Evolutionary conservation across 2,113 vertebrate species (phyloP), one percentile per base, ranked within the genome.

Genomic region (Daubentonia madagascariensis): DNA sequence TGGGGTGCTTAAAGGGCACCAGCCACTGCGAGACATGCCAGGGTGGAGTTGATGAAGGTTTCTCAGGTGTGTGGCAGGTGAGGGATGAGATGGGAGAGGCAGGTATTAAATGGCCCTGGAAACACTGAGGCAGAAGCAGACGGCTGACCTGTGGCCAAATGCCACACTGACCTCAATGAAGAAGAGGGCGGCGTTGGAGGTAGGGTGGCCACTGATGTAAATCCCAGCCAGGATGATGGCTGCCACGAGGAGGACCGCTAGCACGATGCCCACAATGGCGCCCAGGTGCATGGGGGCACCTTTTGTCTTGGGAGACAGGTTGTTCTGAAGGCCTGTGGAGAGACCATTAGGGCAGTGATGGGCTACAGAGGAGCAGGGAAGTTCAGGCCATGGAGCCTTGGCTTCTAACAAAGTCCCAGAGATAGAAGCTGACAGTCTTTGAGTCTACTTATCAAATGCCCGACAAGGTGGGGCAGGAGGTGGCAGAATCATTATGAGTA

Each of bases 161-260:
- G 32, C 40, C 10, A 0, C 23, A 52, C 99, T 98, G 91, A 99
- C 99, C 99, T 99, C 99, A 23, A 99, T 99, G 99, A 99, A 99
- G 99, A 99, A 99, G 90, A 99, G 99, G 0, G 99, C 99, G 0
- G 99, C 99, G 0, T 97, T 98, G 48, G 99, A 99, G 4, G 99
- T 99, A 76, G 99, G 99, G 97, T 99, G 99, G 78, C 99, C 99
- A 78, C 99, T 99, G 98, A 99, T 99, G 98, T 99, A 99, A 59
- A 99, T 98, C 8, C 99, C 99, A 79, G 99, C 98, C 1, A 99
- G 98, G 97, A 99, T 98, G 63, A 99, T 89, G 16, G 97, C 98
- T 0, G 99, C 99, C 0, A 99, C 98, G 8, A 99, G 98, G 91
- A 99, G 92, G 8, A 99, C 98, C 0, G 99, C 99, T 81, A 99